These are phyloP conservation scores for Acrobasis repandana DNA, from an alignment of 2,888 invertebrate species.

Conservation along the genomic window DNA sequence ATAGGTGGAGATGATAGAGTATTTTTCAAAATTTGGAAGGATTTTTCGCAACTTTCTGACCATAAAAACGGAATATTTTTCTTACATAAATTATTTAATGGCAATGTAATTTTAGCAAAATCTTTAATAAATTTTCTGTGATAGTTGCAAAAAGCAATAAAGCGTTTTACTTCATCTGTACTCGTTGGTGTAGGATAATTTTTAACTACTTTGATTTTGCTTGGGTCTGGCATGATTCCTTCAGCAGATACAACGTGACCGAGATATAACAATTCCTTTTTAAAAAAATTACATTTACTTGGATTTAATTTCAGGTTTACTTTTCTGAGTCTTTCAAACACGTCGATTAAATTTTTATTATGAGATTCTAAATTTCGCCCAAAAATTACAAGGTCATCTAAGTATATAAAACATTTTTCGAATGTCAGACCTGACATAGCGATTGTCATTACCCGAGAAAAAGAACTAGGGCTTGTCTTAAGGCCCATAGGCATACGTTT, in stretches of 20 bases:
- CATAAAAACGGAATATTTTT: conserved; percentile 31
- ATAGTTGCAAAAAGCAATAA: conserved; percentile 28
- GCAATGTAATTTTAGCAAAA: conserved; percentile 25
- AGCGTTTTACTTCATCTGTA: conserved; percentile 21
- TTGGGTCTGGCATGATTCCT: conserved; percentile 17
- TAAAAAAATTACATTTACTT: conserved; percentile 29
- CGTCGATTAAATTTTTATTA: conserved; percentile 29
- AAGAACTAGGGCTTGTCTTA: conserved; percentile 26
- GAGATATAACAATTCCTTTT: conserved; percentile 26
- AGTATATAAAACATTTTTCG: conserved; percentile 28
- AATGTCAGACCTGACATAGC: conserved; percentile 27
- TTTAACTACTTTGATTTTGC: conserved; percentile 14
- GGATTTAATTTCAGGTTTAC: background rate
- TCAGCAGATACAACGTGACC: conserved; percentile 26
- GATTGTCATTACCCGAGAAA: conserved; percentile 25
- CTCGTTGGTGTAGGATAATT: conserved; percentile 27
- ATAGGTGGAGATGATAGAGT: conserved; percentile 27
- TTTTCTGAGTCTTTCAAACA: conserved; percentile 26
- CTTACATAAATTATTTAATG: conserved; percentile 31
- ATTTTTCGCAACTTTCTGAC: conserved; percentile 29
- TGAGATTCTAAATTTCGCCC: conserved; percentile 23
- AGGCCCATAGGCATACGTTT: conserved; percentile 29
- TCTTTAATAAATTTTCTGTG: conserved; percentile 29
- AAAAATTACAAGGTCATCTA: conserved; percentile 25
- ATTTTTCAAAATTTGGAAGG: conserved; percentile 28